Base-by-base conservation (phyloP, 2,113 vertebrate species). In the Tretioscincus oriximinensis region DNA sequence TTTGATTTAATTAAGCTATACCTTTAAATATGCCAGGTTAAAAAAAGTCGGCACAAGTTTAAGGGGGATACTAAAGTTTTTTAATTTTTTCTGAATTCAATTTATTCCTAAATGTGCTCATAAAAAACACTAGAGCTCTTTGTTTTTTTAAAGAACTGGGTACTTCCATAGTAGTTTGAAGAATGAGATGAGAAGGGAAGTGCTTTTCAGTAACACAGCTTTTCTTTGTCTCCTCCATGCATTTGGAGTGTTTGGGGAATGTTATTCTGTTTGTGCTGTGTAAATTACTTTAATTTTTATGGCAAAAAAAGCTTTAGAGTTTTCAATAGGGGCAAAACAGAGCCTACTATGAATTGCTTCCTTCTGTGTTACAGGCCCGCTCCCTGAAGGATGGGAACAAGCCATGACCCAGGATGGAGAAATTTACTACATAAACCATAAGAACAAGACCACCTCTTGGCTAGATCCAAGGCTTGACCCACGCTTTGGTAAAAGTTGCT, bases 361-460 rank as follows among this genome's bases (percentile, higher is more conserved):
- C 85, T 92, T 93, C 91, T 91, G 90, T 95, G 90, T 93, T 93
- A 82, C 94, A 99, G 98, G 97, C 95, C 95, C 98, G 93, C 97
- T 99, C 90, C 98, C 98, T 93, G 98, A 99, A 72, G 97, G 97
- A 95, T 99, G 98, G 98, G 98, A 99, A 94, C 98, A 99, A 95
- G 97, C 97, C 84, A 96, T 99, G 92, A 99, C 98, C 94, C 96
- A 97, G 94, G 98, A 99, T 92, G 98, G 98, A 93, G 98, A 99
- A 95, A 97, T 98, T 94, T 99, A 99, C 96, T 99, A 98, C 95
- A 99, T 99, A 95, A 99, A 99, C 95, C 98, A 99, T 96, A 98
- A 99, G 95, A 99, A 98, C 96, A 99, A 99, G 95, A 97, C 97
- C 90, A 99, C 98, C 90, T 99, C 98, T 92, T 99, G 98, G 98